Conservation (phyloP, 2,888 invertebrate genomes). For the Stenoptilia bipunctidactyla region DNA sequence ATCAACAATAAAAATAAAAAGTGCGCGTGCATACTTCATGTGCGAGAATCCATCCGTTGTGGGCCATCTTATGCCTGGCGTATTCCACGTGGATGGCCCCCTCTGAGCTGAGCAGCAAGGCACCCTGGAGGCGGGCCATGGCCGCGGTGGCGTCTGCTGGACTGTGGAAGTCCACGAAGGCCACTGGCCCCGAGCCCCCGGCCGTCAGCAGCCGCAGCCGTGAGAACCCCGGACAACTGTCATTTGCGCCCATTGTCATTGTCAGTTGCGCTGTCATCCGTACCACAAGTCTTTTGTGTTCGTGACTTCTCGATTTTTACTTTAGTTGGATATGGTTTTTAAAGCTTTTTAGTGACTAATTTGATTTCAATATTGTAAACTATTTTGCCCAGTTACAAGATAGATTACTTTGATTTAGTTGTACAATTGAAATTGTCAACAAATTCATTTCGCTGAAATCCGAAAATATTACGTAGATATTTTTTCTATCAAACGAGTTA, state of each 20-base stretch:
- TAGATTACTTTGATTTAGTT: neutral
- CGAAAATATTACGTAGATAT: no score
- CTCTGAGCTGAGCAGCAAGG: slow-evolving; percentile 94
- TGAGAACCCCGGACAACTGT: slow-evolving; percentile 98
- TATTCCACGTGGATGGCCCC: slow-evolving; percentile 99
- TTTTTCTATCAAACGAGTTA: no score
- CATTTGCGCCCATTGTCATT: no score
- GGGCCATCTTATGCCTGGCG: slow-evolving; percentile 98
- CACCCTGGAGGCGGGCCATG: slow-evolving; percentile 94
- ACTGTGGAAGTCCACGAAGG: slow-evolving; percentile 98
- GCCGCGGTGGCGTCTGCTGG: slow-evolving; percentile 92
- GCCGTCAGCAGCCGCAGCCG: slow-evolving; percentile 95
- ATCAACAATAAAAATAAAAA: no score
- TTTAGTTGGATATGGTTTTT: neutral
- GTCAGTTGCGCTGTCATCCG: slow-evolving; percentile 51
- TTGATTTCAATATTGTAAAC: no score
- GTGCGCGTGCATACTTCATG: slow-evolving; percentile 69
- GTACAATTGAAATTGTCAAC: no score
- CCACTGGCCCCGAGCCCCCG: slow-evolving; percentile 84
- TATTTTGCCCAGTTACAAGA: no score
- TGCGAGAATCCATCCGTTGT: slow-evolving; percentile 72
- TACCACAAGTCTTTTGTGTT: slow-evolving; percentile 16
- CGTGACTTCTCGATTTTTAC: neutral
- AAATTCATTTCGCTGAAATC: no score
- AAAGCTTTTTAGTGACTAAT: no score